Base-by-base conservation (phyloP, 2,113 vertebrate species). In the Shinisaurus crocodilurus region DNA sequence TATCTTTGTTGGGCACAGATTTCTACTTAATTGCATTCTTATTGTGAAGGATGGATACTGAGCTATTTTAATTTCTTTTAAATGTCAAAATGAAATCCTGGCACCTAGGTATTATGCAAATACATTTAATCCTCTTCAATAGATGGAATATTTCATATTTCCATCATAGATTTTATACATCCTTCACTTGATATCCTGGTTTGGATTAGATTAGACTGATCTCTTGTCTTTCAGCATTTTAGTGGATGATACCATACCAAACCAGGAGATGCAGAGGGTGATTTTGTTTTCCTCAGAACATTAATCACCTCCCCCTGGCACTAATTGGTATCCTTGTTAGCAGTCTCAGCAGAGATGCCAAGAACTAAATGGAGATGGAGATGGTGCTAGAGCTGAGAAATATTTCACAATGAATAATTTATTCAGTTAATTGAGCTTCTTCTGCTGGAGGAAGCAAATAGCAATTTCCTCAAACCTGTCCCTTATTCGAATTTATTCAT, bases 321-420 rank as follows among this genome's bases (percentile, higher is more conserved):
- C 88, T 96, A 96, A 96, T 95, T 93, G 94, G 88, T 95, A 91
- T 92, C 89, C 88, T 95, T 18, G 23, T 95, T 94, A 95, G 94
- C 87, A 95, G 94, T 87, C 87, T 95, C 92, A 92, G 91, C 81
- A 95, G 88, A 94, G 88, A 91, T 86, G 84, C 90, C 82, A 91
- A 91, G 82, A 96, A 95, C 92, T 92, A 90, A 94, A 91, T 94
- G 67, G 88, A 91, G 85, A 87, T 54, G 37, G 77, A 92, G 0
- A 1, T 48, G 86, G 77, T 80, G 89, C 82, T 85, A 89, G 54
- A 90, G 89, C 77, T 89, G 27, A 93, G 85, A 40, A 92, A 90
- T 93, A 92, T 94, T 94, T 96, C 92, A 92, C 74, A 89, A 91
- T 90, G 93, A 95, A 95, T 96, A 95, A 96, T 89, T 95, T 90